Conservation (phyloP, 2,888 invertebrate genomes). For the Ophraella communa region DNA sequence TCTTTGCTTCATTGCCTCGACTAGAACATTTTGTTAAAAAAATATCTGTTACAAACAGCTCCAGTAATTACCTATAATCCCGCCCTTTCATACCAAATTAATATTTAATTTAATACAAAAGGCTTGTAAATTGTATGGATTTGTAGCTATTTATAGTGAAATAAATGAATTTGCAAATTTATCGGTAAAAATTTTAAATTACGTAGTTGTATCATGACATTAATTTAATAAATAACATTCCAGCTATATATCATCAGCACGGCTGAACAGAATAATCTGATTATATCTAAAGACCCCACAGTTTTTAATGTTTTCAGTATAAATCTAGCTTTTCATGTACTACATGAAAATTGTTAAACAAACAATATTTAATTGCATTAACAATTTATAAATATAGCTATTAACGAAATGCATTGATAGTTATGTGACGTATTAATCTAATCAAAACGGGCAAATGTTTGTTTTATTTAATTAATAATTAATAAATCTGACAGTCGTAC, state of each 20-base stretch:
- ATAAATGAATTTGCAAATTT: background rate
- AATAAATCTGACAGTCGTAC: background rate
- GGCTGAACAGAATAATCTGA: background rate
- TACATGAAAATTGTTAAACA: background rate
- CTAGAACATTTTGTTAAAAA: too few species aligned
- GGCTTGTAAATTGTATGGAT: too few species aligned
- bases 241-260: background rate
- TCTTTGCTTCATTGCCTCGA: too few species aligned
- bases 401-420: background rate
- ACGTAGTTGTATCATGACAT: background rate
- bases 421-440: background rate
- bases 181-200: background rate
- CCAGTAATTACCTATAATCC: too few species aligned
- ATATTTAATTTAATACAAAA: too few species aligned
- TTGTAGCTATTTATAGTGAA: too few species aligned
- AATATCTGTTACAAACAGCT: too few species aligned
- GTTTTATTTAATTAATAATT: background rate
- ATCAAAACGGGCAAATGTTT: background rate
- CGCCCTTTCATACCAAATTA: too few species aligned
- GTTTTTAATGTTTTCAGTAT: background rate
- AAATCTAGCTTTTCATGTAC: background rate
- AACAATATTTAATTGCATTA: background rate
- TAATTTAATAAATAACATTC: background rate
- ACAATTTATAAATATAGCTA: background rate
- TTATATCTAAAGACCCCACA: too few species aligned